Evolutionary conservation across 2,888 invertebrate genomes (phyloP).

Genomic region (Thera obeliscata): DNA sequence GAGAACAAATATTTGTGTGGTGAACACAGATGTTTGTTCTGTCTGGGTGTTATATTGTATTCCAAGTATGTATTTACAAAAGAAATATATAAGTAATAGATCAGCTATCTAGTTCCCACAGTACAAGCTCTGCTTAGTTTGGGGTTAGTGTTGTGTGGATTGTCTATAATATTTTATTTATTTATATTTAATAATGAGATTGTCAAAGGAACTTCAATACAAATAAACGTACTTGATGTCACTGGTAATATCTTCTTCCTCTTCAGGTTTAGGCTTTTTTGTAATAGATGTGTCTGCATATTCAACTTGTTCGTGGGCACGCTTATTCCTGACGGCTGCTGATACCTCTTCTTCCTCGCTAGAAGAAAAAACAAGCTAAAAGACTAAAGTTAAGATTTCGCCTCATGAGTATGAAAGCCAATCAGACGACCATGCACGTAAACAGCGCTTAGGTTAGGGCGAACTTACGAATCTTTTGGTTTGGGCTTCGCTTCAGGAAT

Average conservation of each 20-base stretch:
- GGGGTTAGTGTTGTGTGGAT: too few species aligned
- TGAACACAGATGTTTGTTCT: too few species aligned
- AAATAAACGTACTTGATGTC: slow-evolving; percentile 68
- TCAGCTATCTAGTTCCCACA: too few species aligned
- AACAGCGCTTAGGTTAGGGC: slow-evolving; percentile 53
- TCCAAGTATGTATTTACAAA: too few species aligned
- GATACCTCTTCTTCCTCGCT: slow-evolving; percentile 47
- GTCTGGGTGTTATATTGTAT: too few species aligned
- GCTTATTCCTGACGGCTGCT: slow-evolving; percentile 55
- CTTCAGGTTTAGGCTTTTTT: slow-evolving; percentile 68
- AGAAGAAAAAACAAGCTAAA: slow-evolving; percentile 12
- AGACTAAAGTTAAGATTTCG: slow-evolving; percentile 9
- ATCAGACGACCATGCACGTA: slow-evolving; percentile 23
- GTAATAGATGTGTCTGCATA: slow-evolving; percentile 60
- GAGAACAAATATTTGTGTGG: too few species aligned
- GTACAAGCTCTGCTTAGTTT: too few species aligned
- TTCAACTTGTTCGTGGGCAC: slow-evolving; percentile 68
- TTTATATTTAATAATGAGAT: too few species aligned
- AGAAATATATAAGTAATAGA: too few species aligned
- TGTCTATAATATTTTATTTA: too few species aligned
- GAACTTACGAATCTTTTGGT: slow-evolving; percentile 58
- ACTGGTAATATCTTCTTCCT: slow-evolving; percentile 61
- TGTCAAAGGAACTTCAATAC: not conserved
- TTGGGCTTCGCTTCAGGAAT: slow-evolving; percentile 58
- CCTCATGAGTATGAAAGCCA: slow-evolving; percentile 3